Evolutionary conservation across 2,797 vertebrate species (phyloP).

Genomic region (Molossus alvarezi): DNA sequence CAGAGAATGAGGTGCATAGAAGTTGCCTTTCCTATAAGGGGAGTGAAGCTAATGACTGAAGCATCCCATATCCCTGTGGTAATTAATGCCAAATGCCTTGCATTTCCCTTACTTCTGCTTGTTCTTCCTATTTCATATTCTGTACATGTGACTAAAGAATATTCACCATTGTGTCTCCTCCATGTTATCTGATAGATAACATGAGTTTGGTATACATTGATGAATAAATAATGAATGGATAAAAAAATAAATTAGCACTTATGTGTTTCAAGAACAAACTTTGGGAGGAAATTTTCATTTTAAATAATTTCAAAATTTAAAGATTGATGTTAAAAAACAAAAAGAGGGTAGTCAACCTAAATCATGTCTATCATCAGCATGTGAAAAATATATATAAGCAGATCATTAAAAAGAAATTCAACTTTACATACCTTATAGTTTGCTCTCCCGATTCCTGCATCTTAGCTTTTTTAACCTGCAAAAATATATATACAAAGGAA

Average conservation of each 20-base stretch:
- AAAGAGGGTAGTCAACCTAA: neutral
- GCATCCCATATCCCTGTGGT: neutral
- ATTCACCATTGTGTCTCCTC: neutral
- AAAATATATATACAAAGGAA: conserved; percentile 81
- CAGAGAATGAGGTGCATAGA: neutral
- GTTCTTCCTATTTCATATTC: neutral
- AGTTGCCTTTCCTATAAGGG: neutral
- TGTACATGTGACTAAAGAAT: conserved; percentile 20
- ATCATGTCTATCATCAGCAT: neutral
- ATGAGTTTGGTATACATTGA: neutral
- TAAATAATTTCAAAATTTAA: conserved; percentile 74
- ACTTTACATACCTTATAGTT: conserved; percentile 91
- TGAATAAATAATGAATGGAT: conserved; percentile 48
- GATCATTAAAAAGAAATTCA: conserved; percentile 62
- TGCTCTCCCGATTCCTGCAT: conserved; percentile 93
- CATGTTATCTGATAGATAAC: neutral
- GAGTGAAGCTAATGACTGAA: neutral
- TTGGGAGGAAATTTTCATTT: conserved; percentile 55
- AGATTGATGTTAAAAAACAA: conserved; percentile 24
- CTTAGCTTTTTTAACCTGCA: conserved; percentile 97
- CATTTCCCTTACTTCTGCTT: neutral
- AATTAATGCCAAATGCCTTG: conserved; percentile 13
- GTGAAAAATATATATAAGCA: neutral
- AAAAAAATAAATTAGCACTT: neutral
- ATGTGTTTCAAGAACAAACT: conserved; percentile 2